Base-by-base conservation (phyloP, 2,888 invertebrate genomes). In the Saturnia pavonia region DNA sequence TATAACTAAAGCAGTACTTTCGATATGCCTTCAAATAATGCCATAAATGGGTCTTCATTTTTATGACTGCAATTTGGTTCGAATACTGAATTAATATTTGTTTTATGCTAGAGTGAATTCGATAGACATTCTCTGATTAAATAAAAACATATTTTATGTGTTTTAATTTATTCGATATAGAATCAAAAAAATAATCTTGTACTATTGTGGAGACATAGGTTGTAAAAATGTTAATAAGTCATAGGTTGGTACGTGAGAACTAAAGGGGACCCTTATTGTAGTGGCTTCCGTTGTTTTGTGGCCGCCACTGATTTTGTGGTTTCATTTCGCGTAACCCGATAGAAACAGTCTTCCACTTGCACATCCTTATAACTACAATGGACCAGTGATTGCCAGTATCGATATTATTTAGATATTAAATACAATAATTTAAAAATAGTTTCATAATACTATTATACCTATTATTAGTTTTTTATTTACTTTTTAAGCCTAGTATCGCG, bases 321-420 rank as follows among this genome's bases (percentile, higher is more conserved):
- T 89, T 87, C 88, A 90, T 92, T 93, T 92, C 86, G 92, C 94
- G 94, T 92, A 94, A 94, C 92, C 82, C 87, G 94, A 94, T 92
- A 89, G 89, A 91, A 85, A 83, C 83, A 81, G 80, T 82, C 80
- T 82, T 80, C 77, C 71, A 79, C 84, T 85, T 82, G 89, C 85
- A 91, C 90, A 91, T 92, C 93, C 93, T 91, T 85, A 80, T 85
- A 83, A 80, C 79, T 75, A 77, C 79, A 76, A 67, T 57, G 69
- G 72, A 70, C 74, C 77, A 88, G 86, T 83, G 86, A 73, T 74
- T 85, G 72, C 57, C 70, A 51, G 45, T 78, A 75, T 82, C 82
- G 83, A 82, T 80, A 79, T 43, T 75, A 69, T 75, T 69, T 72
- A 68, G 70, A 66, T 69, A 65, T 72, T 69, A 69, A 71, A 60